Evolutionary conservation across 2,888 invertebrate species (phyloP).

Genomic region (Noctua comes): DNA sequence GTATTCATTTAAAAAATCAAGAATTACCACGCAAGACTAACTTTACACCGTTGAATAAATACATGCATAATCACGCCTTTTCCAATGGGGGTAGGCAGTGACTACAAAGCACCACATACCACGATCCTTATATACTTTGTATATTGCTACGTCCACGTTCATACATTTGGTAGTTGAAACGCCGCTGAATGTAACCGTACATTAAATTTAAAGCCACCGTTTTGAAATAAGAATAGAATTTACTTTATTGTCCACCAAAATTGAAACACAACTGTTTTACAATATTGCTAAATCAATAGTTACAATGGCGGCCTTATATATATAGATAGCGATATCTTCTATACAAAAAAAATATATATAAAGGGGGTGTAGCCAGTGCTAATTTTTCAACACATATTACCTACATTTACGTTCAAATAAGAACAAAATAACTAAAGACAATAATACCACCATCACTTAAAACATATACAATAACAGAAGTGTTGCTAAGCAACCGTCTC

Average conservation of each 20-base stretch:
- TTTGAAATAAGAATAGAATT: background rate
- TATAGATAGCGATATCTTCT: background rate
- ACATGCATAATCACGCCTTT: background rate
- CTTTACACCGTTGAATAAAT: background rate
- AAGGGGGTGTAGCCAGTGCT: too few relatives aligned
- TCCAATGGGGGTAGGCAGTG: background rate
- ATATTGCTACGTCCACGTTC: background rate
- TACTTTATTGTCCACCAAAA: background rate
- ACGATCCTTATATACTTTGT: background rate
- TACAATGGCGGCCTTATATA: background rate
- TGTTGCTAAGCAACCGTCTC: constrained; percentile 23
- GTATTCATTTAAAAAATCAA: background rate
- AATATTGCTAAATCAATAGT: background rate
- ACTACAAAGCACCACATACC: background rate
- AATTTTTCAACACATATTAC: background rate
- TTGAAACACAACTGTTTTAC: background rate
- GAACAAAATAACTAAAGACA: background rate
- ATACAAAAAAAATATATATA: background rate
- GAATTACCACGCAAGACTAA: background rate
- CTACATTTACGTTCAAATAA: background rate
- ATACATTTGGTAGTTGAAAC: background rate
- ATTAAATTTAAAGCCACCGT: background rate
- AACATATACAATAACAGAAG: constrained; percentile 27
- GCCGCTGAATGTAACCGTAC: background rate
- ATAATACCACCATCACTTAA: constrained; percentile 8